Evolutionary conservation across 2,888 invertebrate species (phyloP).

Genomic region (Apeira syringaria): DNA sequence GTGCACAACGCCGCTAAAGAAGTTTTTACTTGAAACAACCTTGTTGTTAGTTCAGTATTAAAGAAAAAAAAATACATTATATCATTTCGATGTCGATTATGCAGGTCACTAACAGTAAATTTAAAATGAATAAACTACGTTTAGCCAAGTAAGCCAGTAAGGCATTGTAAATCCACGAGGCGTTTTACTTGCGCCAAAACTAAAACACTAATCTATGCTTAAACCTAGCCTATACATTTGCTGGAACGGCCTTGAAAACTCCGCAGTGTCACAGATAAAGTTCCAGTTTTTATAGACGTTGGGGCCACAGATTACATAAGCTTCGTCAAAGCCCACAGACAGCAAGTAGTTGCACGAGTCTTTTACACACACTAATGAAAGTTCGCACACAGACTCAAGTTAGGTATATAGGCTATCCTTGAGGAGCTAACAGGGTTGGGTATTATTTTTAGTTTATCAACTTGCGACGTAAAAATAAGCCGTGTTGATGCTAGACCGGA

Average conservation of each 20-base stretch:
- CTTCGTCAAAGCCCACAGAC: not conserved
- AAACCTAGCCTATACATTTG: conserved; percentile 4
- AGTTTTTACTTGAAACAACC: too few relatives aligned
- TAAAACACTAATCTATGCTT: not conserved
- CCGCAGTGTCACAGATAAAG: conserved; percentile 23
- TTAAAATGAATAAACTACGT: too few relatives aligned
- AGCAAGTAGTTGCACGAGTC: too few relatives aligned
- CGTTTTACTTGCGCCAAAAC: too few relatives aligned
- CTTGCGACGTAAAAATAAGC: conserved; percentile 5
- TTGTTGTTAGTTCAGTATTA: too few relatives aligned
- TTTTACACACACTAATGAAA: not conserved
- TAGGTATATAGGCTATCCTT: conserved; percentile 19
- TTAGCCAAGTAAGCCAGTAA: too few relatives aligned
- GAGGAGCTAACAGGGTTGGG: conserved; percentile 24
- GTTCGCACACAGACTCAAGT: conserved; percentile 7
- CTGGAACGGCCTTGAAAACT: conserved; percentile 34
- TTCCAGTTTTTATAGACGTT: not conserved
- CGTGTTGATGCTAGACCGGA: not conserved
- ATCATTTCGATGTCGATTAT: too few relatives aligned
- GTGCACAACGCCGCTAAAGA: too few relatives aligned
- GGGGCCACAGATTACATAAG: too few relatives aligned
- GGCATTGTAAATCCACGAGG: too few relatives aligned
- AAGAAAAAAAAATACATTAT: too few relatives aligned
- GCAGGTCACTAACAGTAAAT: too few relatives aligned
- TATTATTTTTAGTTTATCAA: not conserved